Conservation (phyloP, 2,797 vertebrate genomes). For the Bucorvus abyssinicus region DNA sequence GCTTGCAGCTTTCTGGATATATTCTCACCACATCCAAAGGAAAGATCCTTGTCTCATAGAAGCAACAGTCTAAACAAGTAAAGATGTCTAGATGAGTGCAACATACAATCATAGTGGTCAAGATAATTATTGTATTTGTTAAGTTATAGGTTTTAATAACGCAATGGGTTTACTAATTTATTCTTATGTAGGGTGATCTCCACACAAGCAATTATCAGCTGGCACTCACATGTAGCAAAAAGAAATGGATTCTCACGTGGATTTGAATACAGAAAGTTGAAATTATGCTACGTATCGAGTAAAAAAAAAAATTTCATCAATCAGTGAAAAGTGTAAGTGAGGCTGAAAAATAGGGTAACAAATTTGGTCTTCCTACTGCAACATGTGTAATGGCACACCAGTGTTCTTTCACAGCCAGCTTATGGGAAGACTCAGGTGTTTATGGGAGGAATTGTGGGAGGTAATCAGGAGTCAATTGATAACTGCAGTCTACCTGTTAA, state of each 20-base stretch:
- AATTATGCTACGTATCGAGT: not conserved
- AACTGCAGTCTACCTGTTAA: not conserved
- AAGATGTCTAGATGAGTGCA: not conserved
- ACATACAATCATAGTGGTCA: not conserved
- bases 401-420: not conserved
- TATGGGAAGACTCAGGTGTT: not conserved
- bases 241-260: not conserved
- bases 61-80: not conserved
- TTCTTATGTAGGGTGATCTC: not conserved
- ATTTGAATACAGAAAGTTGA: not conserved
- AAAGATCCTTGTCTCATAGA: constrained; percentile 25
- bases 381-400: not conserved
- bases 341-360: not conserved
- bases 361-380: not conserved
- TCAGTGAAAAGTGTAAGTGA: not conserved
- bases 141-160: constrained; percentile 8
- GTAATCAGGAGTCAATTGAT: not conserved
- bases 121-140: not conserved
- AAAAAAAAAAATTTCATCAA: not conserved
- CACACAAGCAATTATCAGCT: not conserved
- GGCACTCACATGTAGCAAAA: not conserved
- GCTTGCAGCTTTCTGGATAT: constrained; percentile 13
- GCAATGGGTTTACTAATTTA: constrained; percentile 1
- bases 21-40: constrained; percentile 7
- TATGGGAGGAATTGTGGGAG: not conserved